Percentiles rank a stretch among this genome's conserved stretches.
Conservation (phyloP, 2,797 vertebrate genomes). For the Clarias fuscus region DNA sequence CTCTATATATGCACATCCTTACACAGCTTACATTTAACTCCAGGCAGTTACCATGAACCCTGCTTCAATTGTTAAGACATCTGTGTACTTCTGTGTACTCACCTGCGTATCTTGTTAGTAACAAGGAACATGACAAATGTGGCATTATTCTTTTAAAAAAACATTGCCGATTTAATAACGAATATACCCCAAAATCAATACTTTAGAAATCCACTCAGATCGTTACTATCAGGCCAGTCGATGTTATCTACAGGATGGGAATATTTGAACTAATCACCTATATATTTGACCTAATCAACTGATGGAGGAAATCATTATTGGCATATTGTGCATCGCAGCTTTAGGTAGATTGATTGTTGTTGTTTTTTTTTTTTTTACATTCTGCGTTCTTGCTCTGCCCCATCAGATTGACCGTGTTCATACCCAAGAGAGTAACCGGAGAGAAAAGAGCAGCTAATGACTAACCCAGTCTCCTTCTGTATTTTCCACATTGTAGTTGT, state of each 20-base stretch:
- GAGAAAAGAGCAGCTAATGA: constrained; percentile 45
- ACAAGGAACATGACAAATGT: not conserved
- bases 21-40: constrained; percentile 25
- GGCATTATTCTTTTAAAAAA: not conserved
- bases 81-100: not conserved
- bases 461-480: constrained; percentile 44
- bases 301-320: constrained; percentile 33
- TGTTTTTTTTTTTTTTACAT: not conserved
- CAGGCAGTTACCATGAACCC: constrained; percentile 18
- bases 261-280: constrained; percentile 25
- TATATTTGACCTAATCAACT: constrained; percentile 11
- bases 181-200: constrained; percentile 13
- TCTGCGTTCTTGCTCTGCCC: constrained; percentile 39
- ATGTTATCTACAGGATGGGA: constrained; percentile 14
- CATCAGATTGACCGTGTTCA: constrained; percentile 46
- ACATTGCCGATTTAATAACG: not conserved
- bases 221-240: not conserved
- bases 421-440: constrained; percentile 46
- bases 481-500: constrained; percentile 22
- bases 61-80: not conserved
- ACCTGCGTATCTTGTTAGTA: not conserved
- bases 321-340: not conserved
- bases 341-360: constrained; percentile 9
- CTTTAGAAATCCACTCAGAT: constrained; percentile 9
- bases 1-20: constrained; percentile 40